Conservation (phyloP, 92 coral and sea anemone genomes). For the Porites lobata region DNA sequence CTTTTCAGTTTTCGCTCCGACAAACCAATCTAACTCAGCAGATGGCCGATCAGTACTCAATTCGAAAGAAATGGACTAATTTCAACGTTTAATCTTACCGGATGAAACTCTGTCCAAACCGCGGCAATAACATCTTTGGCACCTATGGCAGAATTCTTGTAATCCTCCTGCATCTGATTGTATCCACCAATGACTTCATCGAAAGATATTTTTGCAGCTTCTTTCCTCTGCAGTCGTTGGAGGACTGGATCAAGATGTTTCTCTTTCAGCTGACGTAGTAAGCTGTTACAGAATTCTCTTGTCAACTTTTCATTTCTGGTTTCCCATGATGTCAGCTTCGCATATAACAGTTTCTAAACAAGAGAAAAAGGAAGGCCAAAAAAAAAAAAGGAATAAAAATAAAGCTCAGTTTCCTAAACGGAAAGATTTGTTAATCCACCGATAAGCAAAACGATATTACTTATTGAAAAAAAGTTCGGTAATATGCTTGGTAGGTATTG, state of each 20-base stretch:
- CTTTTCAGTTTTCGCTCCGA: too few species aligned
- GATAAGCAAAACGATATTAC: too few species aligned
- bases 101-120: slow-evolving; percentile 50
- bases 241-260: slow-evolving; percentile 49
- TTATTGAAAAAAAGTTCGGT: too few species aligned
- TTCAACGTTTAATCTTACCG: slow-evolving; percentile 19
- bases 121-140: slow-evolving; percentile 60
- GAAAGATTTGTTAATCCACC: too few species aligned
- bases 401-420: too few species aligned
- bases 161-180: slow-evolving; percentile 33
- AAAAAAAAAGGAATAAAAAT: too few species aligned
- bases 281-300: slow-evolving; percentile 47
- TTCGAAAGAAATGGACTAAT: neutral
- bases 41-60: neutral
- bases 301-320: slow-evolving; percentile 36
- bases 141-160: slow-evolving; percentile 32
- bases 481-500: too few species aligned
- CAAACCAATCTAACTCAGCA: neutral
- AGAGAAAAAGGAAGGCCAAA: too few species aligned
- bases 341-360: slow-evolving; percentile 26
- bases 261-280: slow-evolving; percentile 28
- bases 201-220: slow-evolving; percentile 45
- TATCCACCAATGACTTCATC: slow-evolving; percentile 42
- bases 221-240: slow-evolving; percentile 42
- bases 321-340: slow-evolving; percentile 18